Evolutionary conservation across 2,113 vertebrate species (phyloP).

Genomic region (Hystrix cristata): DNA sequence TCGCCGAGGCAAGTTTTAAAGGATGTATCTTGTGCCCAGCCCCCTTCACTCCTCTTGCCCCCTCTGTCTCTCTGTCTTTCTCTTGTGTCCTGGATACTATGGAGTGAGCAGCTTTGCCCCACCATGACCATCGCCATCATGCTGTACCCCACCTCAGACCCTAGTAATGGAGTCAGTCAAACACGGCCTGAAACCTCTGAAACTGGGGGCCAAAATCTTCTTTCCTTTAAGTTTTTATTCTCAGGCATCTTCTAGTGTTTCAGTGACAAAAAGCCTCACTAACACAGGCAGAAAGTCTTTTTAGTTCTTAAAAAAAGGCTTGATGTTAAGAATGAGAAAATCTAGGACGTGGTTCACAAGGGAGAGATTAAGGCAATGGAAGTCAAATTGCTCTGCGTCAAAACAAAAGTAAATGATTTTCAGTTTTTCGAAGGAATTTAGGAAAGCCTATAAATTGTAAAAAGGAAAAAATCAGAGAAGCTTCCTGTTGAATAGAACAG

Average conservation of each 20-base stretch:
- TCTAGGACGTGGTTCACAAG: neutral
- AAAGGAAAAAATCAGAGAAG: neutral
- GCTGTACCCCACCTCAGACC: neutral
- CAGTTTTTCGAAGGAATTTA: neutral
- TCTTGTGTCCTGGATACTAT: neutral
- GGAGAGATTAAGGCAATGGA: neutral
- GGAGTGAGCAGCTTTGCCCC: neutral
- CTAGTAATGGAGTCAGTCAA: neutral
- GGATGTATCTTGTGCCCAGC: neutral
- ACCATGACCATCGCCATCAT: neutral
- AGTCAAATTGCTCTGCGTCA: neutral
- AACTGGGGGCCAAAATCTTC: neutral
- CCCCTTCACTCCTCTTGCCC: neutral
- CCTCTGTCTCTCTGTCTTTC: neutral
- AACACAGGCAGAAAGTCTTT: neutral
- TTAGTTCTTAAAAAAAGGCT: neutral
- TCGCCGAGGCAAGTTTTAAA: no score
- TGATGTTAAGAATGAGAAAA: neutral
- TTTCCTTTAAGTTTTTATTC: neutral
- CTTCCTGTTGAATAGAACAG: neutral
- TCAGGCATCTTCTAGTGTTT: neutral
- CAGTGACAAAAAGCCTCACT: neutral
- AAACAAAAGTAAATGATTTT: conserved; percentile 47
- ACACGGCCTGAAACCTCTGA: neutral
- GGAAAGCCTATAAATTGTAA: neutral